A percentile compares a stretch with the other conserved stretches of the same genome.
Evolutionary conservation across 2,888 invertebrate genomes (phyloP).

Genomic region (Machimus atricapillus): DNA sequence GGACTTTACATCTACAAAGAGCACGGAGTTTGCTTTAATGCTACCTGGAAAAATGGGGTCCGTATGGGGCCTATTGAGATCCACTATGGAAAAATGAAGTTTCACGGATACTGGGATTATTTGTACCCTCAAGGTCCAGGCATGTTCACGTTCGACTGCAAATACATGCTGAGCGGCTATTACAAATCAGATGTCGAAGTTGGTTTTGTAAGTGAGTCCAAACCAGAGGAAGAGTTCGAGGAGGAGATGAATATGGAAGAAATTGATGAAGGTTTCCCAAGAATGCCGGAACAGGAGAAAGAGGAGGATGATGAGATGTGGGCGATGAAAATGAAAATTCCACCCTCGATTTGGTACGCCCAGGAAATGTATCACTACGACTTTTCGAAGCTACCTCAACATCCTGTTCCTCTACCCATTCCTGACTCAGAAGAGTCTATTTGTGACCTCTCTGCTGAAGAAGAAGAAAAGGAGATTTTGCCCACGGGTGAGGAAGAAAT

Average conservation of each 20-base stretch:
- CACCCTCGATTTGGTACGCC: constrained; percentile 67
- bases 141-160: constrained; percentile 78
- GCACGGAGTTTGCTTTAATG: constrained; percentile 70
- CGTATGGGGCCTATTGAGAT: constrained; percentile 80
- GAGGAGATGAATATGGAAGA: not conserved
- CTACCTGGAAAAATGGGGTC: constrained; percentile 77
- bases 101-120: constrained; percentile 75
- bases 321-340: not conserved
- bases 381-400: constrained; percentile 73
- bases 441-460: constrained; percentile 52
- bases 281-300: not conserved
- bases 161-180: constrained; percentile 77
- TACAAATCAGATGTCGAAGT: constrained; percentile 65
- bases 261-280: not conserved
- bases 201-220: not conserved
- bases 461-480: not conserved
- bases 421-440: constrained; percentile 66
- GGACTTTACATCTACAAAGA: constrained; percentile 74
- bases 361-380: constrained; percentile 73
- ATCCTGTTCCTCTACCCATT: constrained; percentile 71
- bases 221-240: not conserved
- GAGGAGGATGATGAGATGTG: constrained; percentile 4
- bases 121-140: constrained; percentile 77
- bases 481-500: not conserved
- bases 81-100: constrained; percentile 71